A percentile compares a stretch with the other conserved stretches of the same genome.
Conservation (phyloP, 64 coral and sea anemone species). For the Montipora sp. region DNA sequence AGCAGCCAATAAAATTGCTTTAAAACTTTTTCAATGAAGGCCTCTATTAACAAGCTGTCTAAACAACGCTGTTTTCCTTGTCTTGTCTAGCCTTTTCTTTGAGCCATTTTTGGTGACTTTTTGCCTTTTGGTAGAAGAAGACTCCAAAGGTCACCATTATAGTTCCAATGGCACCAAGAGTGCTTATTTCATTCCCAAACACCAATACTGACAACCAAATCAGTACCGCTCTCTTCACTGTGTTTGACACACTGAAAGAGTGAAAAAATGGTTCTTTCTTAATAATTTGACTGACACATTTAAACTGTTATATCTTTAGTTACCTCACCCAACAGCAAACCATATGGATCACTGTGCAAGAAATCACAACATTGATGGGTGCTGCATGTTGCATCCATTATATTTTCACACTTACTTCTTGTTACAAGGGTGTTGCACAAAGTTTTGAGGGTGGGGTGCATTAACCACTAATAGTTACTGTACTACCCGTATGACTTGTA, state of each 20-base stretch:
- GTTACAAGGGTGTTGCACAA: too few species aligned
- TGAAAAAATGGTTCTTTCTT: neutral
- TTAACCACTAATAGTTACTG: too few species aligned
- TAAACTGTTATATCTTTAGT: too few species aligned
- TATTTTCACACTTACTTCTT: too few species aligned
- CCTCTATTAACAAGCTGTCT: neutral
- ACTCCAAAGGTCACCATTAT: constrained; percentile 93
- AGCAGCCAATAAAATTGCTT: neutral
- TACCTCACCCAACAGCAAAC: too few species aligned
- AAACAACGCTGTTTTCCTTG: constrained; percentile 15
- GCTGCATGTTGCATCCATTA: too few species aligned
- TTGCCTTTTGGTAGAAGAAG: constrained; percentile 91
- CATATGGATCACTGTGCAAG: too few species aligned
- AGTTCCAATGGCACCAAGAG: constrained; percentile 92
- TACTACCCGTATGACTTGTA: too few species aligned
- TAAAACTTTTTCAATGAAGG: neutral
- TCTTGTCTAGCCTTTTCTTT: constrained; percentile 30
- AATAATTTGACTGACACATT: too few species aligned
- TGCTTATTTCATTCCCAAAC: constrained; percentile 88
- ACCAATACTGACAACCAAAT: constrained; percentile 98
- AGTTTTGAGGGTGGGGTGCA: too few species aligned
- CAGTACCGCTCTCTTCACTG: constrained; percentile 87
- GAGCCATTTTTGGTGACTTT: constrained; percentile 52
- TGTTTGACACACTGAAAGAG: constrained; percentile 92
- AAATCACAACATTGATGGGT: too few species aligned